Percentiles rank a stretch among this genome's conserved stretches.
Conservation (phyloP, 2,888 invertebrate species). For the Lycaena phlaeas region DNA sequence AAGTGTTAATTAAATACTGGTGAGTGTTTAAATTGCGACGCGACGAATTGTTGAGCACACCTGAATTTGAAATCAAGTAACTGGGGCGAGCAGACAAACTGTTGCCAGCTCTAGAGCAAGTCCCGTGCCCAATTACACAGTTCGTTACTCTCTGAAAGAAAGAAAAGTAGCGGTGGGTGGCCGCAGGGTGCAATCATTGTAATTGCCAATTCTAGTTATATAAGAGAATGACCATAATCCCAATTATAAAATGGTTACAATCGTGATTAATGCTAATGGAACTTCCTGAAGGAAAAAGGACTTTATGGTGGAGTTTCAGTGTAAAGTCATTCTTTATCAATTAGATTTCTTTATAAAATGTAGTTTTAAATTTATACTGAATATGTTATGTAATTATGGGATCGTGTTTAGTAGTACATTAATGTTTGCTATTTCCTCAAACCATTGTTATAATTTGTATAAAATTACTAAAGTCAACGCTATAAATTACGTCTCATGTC, state of each 20-base stretch:
- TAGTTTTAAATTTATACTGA: too few relatives aligned
- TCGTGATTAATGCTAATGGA: not conserved
- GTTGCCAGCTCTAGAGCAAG: constrained; percentile 39
- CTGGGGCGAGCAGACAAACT: constrained; percentile 31
- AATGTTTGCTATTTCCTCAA: too few relatives aligned
- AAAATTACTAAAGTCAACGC: too few relatives aligned
- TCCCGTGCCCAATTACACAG: constrained; percentile 58
- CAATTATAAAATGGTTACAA: constrained; percentile 2
- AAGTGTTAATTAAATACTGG: constrained; percentile 6
- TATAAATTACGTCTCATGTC: too few relatives aligned
- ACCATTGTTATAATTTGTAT: too few relatives aligned
- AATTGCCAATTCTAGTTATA: constrained; percentile 7
- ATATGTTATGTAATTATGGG: too few relatives aligned
- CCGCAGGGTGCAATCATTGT: constrained; percentile 26
- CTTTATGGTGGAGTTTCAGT: too few relatives aligned
- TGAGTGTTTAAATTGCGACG: constrained; percentile 7
- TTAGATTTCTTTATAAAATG: too few relatives aligned
- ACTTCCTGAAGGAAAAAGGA: not conserved
- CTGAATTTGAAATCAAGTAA: constrained; percentile 27
- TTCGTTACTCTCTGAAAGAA: constrained; percentile 57
- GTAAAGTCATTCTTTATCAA: too few relatives aligned
- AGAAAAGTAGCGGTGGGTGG: constrained; percentile 44
- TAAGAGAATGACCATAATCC: constrained; percentile 8
- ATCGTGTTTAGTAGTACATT: too few relatives aligned
- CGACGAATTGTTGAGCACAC: constrained; percentile 8